Evolutionary conservation across 2,888 invertebrate species (phyloP).

Genomic region (Megamerina dolium): DNA sequence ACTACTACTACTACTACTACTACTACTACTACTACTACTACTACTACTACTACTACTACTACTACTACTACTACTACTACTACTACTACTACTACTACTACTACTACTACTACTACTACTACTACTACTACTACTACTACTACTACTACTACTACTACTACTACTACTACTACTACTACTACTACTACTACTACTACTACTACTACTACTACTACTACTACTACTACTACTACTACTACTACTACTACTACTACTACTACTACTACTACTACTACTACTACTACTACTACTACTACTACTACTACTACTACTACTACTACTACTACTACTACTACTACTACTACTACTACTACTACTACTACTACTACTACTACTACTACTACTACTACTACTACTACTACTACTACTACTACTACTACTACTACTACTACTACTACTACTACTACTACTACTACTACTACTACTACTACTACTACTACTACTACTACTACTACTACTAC

Average conservation of each 20-base stretch:
- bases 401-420: not conserved
- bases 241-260: not conserved
- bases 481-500: not conserved
- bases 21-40: not conserved
- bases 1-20: not conserved
- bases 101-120: not conserved
- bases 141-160: not conserved
- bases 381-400: not conserved
- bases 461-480: not conserved
- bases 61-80: not conserved
- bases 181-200: too few species aligned
- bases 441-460: not conserved
- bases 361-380: not conserved
- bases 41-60: not conserved
- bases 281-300: not conserved
- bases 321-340: not conserved
- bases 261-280: not conserved
- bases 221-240: not conserved
- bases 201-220: not conserved
- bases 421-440: not conserved
- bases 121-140: not conserved
- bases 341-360: not conserved
- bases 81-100: not conserved
- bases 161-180: not conserved
- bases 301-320: not conserved